A percentile compares a stretch with the other conserved stretches of the same genome.
phyloP scores from a whole-genome alignment of 2,113 vertebrate species.

The Epinephelus moara region DNA sequence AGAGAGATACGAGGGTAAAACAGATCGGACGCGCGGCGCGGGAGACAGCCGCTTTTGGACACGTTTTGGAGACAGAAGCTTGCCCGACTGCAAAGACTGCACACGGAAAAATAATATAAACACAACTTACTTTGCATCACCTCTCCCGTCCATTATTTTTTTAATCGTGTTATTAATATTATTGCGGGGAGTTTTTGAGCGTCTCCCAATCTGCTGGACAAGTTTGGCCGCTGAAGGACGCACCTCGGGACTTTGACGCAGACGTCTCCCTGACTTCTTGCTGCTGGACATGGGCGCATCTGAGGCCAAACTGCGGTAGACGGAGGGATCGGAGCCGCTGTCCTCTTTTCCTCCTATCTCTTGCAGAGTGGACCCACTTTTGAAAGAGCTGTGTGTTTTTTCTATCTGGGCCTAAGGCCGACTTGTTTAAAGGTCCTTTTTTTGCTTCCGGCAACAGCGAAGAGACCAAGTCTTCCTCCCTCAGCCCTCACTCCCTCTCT shows the following conservation, averaged over 20 bases:
- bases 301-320: conserved; percentile 63
- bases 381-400: conserved; percentile 67
- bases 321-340: conserved; percentile 59
- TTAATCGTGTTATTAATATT: conserved; percentile 5
- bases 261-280: conserved; percentile 70
- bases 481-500: conserved; percentile 77
- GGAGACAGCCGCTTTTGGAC: conserved; percentile 76
- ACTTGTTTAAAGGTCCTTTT: conserved; percentile 82
- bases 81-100: conserved; percentile 41
- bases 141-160: conserved; percentile 54
- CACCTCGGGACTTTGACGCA: conserved; percentile 72
- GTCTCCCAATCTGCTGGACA: conserved; percentile 56
- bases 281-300: conserved; percentile 70
- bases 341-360: conserved; percentile 55
- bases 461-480: conserved; percentile 81
- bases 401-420: conserved; percentile 77
- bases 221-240: conserved; percentile 70
- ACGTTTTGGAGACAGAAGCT: conserved; percentile 72
- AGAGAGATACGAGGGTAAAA: conserved; percentile 74
- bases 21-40: conserved; percentile 72
- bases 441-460: conserved; percentile 86
- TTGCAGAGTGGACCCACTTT: conserved; percentile 77
- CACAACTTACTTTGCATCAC: conserved; percentile 71
- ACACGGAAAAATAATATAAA: conserved; percentile 51
- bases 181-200: conserved; percentile 28